These are phyloP conservation scores for Siniperca scherzeri DNA, from an alignment of 2,797 vertebrate species.

Conservation along the genomic window DNA sequence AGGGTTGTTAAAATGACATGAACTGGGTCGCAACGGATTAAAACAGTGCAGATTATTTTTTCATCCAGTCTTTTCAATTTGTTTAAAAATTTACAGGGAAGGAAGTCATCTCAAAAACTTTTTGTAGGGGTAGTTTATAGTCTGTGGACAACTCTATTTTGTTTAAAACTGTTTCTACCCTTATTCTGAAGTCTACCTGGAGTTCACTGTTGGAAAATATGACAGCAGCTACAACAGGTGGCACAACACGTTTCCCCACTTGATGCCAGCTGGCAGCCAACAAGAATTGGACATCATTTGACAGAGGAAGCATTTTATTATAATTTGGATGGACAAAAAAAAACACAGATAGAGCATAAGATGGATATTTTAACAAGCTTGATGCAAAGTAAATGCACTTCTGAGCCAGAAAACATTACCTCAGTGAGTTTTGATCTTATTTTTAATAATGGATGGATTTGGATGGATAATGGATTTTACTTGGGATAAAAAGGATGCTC, in stretches of 20 bases:
- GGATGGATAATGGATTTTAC: no score
- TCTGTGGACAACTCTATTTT: neutral
- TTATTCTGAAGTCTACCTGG: neutral
- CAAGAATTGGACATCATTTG: neutral
- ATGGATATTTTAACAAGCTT: neutral
- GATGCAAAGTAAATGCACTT: neutral
- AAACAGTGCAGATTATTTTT: constrained; percentile 50
- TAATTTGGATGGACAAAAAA: neutral
- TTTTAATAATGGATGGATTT: neutral
- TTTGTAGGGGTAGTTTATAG: neutral
- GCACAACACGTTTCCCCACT: neutral
- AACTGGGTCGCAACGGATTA: constrained; percentile 63
- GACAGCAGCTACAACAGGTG: constrained; percentile 13
- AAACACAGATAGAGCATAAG: neutral
- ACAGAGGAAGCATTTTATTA: neutral
- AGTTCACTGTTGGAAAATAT: neutral
- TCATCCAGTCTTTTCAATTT: constrained; percentile 57
- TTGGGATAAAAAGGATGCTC: no score
- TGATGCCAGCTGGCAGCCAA: constrained; percentile 18
- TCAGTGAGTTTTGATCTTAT: neutral
- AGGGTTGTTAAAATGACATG: constrained; percentile 53
- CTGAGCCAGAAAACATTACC: neutral
- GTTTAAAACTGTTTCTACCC: neutral
- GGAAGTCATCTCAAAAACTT: neutral
- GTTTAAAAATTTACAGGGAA: constrained; percentile 13